Evolutionary conservation across 2,113 vertebrate genomes (phyloP).

Genomic region (Mesitornis unicolor): DNA sequence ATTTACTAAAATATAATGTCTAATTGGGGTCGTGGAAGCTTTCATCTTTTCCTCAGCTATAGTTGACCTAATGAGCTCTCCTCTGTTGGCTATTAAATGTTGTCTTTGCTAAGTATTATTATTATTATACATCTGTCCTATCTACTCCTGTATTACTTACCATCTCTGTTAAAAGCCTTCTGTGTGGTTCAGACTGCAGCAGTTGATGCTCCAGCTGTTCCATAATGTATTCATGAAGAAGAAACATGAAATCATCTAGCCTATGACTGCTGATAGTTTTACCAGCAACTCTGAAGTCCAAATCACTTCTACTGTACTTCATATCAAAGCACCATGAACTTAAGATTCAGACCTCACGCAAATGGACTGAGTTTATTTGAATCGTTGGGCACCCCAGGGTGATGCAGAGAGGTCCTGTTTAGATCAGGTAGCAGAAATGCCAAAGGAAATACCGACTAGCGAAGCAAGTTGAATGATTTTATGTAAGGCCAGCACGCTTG

Average conservation of each 20-base stretch:
- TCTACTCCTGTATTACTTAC: neutral
- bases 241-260: neutral
- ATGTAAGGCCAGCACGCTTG: constrained; percentile 48
- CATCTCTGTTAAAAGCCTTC: neutral
- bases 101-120: neutral
- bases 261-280: neutral
- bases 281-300: neutral
- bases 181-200: neutral
- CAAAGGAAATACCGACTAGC: constrained; percentile 8
- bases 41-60: neutral
- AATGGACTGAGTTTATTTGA: neutral
- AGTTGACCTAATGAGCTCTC: neutral
- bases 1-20: neutral
- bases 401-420: constrained; percentile 4
- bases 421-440: constrained; percentile 43
- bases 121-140: neutral
- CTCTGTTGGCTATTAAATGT: neutral
- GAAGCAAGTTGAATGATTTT: constrained; percentile 34
- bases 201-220: neutral
- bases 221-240: neutral
- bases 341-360: neutral
- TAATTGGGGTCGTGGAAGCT: neutral
- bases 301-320: neutral
- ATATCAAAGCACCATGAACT: neutral
- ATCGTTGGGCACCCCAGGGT: neutral